Conservation (phyloP, 2,113 vertebrate species). For the Gymnarchus niloticus region DNA sequence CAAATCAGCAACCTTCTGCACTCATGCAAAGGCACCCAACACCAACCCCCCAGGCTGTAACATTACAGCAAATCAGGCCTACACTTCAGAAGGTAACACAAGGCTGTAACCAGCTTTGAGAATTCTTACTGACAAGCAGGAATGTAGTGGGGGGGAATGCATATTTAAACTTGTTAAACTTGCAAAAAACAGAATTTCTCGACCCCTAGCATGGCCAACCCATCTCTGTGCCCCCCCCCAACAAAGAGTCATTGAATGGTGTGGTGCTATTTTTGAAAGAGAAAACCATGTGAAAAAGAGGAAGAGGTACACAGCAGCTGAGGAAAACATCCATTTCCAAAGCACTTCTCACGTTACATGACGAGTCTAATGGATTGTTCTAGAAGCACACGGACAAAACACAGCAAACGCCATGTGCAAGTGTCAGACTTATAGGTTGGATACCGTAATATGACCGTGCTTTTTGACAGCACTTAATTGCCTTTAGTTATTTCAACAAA, state of each 20-base stretch:
- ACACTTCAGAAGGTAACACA: not conserved
- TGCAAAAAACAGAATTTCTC: too few relatives aligned
- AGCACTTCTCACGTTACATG: not conserved
- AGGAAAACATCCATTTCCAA: not conserved
- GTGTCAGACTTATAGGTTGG: not conserved
- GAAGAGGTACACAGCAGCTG: not conserved
- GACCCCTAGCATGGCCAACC: not conserved
- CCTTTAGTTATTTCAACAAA: not conserved
- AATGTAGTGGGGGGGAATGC: too few relatives aligned
- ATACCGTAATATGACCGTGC: too few relatives aligned
- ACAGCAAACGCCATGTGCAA: not conserved
- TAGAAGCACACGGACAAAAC: not conserved
- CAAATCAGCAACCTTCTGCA: too few relatives aligned
- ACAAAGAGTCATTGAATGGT: not conserved
- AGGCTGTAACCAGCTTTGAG: not conserved
- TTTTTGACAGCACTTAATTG: not conserved
- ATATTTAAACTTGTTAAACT: too few relatives aligned
- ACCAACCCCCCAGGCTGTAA: not conserved
- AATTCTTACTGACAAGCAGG: too few relatives aligned
- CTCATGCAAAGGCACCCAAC: too few relatives aligned
- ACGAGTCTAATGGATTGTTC: not conserved
- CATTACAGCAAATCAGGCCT: not conserved
- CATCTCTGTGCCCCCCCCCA: not conserved
- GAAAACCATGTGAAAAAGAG: conserved; percentile 1
- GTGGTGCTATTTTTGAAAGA: not conserved